phyloP scores from a whole-genome alignment of 2,888 invertebrate species.

The Catocala fraxini region DNA sequence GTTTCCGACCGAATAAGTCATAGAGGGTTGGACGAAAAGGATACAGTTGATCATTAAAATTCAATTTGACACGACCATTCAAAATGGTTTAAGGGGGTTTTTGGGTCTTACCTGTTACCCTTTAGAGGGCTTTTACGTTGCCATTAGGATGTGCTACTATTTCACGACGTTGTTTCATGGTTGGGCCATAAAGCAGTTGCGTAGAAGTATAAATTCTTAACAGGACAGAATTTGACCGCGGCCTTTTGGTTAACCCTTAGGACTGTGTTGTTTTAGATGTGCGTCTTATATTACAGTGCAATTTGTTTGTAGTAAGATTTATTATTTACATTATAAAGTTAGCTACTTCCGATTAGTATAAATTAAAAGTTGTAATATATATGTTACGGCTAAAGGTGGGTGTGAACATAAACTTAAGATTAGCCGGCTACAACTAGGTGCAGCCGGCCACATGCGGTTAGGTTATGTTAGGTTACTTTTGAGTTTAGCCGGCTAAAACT shows the following conservation, averaged over 20 bases:
- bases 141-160: slow-evolving; percentile 36
- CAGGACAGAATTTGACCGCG: slow-evolving; percentile 13
- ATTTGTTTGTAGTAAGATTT: no score
- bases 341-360: no score
- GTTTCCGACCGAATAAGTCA: slow-evolving; percentile 20
- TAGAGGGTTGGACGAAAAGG: slow-evolving; percentile 33
- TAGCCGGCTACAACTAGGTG: no score
- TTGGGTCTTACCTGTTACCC: slow-evolving; percentile 46
- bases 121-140: slow-evolving; percentile 50
- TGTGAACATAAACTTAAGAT: no score
- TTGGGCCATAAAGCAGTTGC: slow-evolving; percentile 14
- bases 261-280: slow-evolving; percentile 11
- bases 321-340: no score
- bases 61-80: slow-evolving; percentile 61
- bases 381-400: no score
- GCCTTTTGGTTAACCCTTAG: slow-evolving; percentile 8
- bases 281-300: neutral
- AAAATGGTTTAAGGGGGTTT: slow-evolving; percentile 52
- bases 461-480: no score
- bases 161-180: slow-evolving; percentile 14
- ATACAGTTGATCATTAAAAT: slow-evolving; percentile 59
- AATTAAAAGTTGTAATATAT: no score
- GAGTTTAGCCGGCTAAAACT: no score
- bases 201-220: slow-evolving; percentile 21
- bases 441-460: no score